A percentile compares a stretch with the other conserved stretches of the same genome.
Conservation (phyloP, 2,113 vertebrate genomes). For the Athene cunicularia region DNA sequence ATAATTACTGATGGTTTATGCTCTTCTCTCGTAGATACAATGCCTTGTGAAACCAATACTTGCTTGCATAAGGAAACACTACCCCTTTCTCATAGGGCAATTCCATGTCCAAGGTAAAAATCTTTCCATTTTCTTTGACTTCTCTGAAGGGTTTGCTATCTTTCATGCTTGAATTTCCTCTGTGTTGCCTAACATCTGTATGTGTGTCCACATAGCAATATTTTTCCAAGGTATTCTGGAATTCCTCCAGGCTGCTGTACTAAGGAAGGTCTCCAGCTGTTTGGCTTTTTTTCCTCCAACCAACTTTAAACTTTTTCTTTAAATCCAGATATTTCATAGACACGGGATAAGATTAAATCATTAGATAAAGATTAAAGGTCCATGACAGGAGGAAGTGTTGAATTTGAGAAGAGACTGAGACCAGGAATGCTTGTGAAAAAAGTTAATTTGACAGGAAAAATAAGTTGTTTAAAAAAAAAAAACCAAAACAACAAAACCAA, state of each 20-base stretch:
- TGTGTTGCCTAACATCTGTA: not conserved
- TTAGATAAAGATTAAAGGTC: not conserved
- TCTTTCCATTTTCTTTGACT: not conserved
- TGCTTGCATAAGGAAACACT: conserved; percentile 42
- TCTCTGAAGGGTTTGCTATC: not conserved
- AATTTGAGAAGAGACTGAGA: not conserved
- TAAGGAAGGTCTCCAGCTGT: not conserved
- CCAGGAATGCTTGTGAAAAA: not conserved
- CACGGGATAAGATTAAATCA: too few relatives aligned
- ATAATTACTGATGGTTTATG: not conserved
- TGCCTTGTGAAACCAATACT: conserved; percentile 49
- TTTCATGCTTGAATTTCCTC: not conserved
- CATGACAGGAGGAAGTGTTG: not conserved
- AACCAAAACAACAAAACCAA: not conserved
- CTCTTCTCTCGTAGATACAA: conserved; percentile 40
- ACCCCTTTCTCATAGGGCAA: not conserved
- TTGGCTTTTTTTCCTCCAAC: not conserved
- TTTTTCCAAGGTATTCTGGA: not conserved
- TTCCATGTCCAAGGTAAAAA: conserved; percentile 48
- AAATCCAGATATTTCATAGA: not conserved
- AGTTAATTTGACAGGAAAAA: not conserved
- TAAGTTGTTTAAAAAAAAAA: not conserved
- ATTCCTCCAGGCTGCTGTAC: not conserved
- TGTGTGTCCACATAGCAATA: not conserved
- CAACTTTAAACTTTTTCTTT: not conserved